phyloP scores from a whole-genome alignment of 2,888 invertebrate genomes.

The Odontothrips loti region DNA sequence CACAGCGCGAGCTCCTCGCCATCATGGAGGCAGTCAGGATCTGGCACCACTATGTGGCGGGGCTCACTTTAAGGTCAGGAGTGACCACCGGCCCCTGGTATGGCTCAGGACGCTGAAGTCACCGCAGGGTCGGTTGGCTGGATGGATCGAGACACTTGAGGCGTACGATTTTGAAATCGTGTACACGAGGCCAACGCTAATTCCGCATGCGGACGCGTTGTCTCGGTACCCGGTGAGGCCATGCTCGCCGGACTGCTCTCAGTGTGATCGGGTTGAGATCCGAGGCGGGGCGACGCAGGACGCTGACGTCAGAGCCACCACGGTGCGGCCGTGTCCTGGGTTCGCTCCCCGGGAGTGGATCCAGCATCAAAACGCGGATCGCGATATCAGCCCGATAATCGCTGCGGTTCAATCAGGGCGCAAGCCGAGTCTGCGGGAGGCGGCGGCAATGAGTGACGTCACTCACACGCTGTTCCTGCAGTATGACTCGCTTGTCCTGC shows the following conservation, averaged over 20 bases:
- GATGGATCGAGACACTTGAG: background rate
- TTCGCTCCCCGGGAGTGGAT: background rate
- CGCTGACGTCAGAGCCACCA: background rate
- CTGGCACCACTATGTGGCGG: background rate
- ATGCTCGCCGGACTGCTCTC: background rate
- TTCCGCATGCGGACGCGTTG: background rate
- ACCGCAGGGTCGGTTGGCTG: background rate
- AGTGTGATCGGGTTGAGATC: background rate
- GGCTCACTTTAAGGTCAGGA: background rate
- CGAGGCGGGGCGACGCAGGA: background rate
- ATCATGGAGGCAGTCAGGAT: background rate
- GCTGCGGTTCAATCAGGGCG: background rate
- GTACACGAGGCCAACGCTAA: background rate
- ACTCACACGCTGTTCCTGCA: background rate
- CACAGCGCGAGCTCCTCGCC: slow-evolving; percentile 5
- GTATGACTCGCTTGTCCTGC: slow-evolving; percentile 6
- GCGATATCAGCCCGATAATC: background rate
- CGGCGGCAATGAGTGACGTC: background rate
- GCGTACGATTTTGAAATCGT: background rate
- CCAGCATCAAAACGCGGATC: background rate
- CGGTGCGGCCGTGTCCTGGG: background rate
- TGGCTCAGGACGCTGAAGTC: background rate
- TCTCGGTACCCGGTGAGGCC: background rate
- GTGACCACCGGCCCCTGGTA: background rate
- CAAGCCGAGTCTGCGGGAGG: background rate